phyloP scores from a whole-genome alignment of 2,797 vertebrate genomes.

The Eulemur mongoz region DNA sequence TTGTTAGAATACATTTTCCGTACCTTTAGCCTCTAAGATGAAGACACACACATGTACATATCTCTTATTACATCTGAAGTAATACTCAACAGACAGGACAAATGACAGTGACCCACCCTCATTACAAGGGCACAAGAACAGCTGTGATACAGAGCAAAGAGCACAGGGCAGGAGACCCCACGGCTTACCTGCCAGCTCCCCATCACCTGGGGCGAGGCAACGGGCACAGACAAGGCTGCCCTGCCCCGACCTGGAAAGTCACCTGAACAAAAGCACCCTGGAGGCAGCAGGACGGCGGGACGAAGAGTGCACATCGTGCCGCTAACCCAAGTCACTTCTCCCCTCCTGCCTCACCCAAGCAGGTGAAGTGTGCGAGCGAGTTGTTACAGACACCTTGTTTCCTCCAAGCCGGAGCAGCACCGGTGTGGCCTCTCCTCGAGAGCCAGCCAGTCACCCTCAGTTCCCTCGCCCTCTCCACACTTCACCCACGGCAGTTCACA shows the following conservation, averaged over 20 bases:
- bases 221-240: rapidly evolving
- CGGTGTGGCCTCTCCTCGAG: not conserved
- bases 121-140: not conserved
- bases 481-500: not conserved
- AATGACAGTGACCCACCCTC: rapidly evolving
- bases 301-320: rapidly evolving
- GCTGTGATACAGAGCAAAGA: too few relatives aligned
- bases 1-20: not conserved
- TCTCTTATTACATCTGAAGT: not conserved
- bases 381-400: not conserved
- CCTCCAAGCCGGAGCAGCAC: not conserved
- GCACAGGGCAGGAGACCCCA: rapidly evolving
- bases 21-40: not conserved
- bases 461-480: too few relatives aligned
- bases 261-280: rapidly evolving
- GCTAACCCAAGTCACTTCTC: too few relatives aligned
- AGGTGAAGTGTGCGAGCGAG: rapidly evolving
- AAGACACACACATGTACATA: not conserved
- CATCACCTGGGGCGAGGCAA: rapidly evolving
- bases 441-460: not conserved
- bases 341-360: not conserved
- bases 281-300: not conserved
- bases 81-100: not conserved
- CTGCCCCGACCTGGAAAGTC: not conserved
- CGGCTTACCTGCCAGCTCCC: rapidly evolving